Evolutionary conservation across 2,888 invertebrate species (phyloP), one percentile per base, ranked within the genome.

Genomic region (Miltochrista miniata): DNA sequence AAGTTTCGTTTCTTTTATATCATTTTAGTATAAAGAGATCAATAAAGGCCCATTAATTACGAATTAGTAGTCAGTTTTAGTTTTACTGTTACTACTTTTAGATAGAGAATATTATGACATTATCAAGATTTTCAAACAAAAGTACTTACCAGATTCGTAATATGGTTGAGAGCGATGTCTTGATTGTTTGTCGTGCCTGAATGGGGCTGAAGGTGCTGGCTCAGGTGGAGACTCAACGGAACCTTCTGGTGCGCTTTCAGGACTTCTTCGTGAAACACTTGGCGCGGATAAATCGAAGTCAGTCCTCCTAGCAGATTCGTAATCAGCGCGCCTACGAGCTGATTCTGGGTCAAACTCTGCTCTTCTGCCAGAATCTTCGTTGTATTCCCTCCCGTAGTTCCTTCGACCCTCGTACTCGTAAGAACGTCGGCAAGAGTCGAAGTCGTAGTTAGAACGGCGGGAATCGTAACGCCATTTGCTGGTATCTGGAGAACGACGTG

Each of bases 161-260:
- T 90, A 89, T 34, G 87, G 88, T 61, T 90, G 90, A 13, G 89
- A 81, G 39, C 88, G 80, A 59, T 89, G 89, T 59, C 88, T 77
- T 3, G 84, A 55, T 43, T 83, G 87, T 55, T 85, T 81, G 18
- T 89, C 89, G 74, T 85, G 87, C 45, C 81, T 81, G 39, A 85
- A 69, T 0, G 92, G 88, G 5, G 90, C 92, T 14, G 90, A 86
- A 0, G 92, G 92, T 12, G 92, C 92, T 0, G 92, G 92, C 54
- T 92, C 92, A 1, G 92, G 92, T 0, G 92, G 92, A 0, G 91
- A 92, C 35, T 89, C 90, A 0, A 74, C 87, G 7, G 89, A 87
- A 7, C 85, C 90, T 55, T 91, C 91, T 1, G 90, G 91, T 0
- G 90, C 91, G 57, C 92, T 90, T 30, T 90, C 91, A 33, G 91